Conservation (phyloP, 2,113 vertebrate genomes). For the Paradoxurus hermaphroditus region DNA sequence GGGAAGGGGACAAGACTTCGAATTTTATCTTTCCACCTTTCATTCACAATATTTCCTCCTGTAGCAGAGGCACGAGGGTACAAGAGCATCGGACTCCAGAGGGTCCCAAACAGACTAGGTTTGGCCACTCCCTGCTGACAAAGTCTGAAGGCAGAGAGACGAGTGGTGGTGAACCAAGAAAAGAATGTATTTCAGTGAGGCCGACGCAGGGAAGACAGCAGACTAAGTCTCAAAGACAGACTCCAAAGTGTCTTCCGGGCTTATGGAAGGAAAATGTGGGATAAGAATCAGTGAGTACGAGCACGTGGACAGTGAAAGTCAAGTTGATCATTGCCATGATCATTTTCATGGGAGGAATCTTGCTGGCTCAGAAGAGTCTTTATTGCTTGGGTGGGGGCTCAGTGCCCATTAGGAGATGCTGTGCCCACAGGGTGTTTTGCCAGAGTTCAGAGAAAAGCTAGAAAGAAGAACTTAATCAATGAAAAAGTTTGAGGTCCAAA, state of each 20-base stretch:
- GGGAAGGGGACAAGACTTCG: background rate
- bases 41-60: background rate
- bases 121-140: background rate
- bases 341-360: background rate
- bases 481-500: background rate
- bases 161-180: background rate
- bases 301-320: background rate
- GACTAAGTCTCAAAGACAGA: background rate
- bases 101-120: background rate
- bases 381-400: background rate
- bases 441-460: background rate
- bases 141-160: background rate
- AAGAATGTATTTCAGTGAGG: background rate
- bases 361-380: background rate
- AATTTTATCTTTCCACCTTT: background rate
- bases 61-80: background rate
- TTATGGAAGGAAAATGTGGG: background rate
- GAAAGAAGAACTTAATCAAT: background rate
- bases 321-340: background rate
- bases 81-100: background rate
- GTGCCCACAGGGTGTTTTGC: background rate
- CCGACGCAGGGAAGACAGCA: background rate
- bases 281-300: background rate
- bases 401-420: background rate
- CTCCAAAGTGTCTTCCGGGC: background rate